phyloP scores from a whole-genome alignment of 1,140 invertebrate genomes.

The Triops longicaudatus region DNA sequence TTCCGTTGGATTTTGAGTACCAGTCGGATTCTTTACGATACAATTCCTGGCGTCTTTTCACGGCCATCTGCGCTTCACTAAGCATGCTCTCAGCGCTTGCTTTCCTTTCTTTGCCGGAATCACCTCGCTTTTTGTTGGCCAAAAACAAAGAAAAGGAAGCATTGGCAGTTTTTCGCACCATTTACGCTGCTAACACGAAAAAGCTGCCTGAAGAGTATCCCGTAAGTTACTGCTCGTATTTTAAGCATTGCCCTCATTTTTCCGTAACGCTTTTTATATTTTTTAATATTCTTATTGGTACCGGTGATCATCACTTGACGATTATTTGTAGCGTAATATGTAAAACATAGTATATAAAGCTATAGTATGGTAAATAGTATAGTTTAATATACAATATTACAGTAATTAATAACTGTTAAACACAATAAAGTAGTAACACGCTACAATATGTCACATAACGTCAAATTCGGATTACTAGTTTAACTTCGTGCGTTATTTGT shows the following conservation, averaged over 20 bases:
- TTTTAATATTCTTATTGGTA: too few species aligned
- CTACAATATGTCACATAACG: too few species aligned
- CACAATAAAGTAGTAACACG: background rate
- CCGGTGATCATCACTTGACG: too few species aligned
- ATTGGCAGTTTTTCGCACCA: background rate
- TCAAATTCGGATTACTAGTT: background rate
- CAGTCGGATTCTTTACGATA: background rate
- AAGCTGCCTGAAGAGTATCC: background rate
- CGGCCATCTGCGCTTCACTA: background rate
- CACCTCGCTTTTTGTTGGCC: background rate
- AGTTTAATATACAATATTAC: background rate
- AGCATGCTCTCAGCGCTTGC: background rate
- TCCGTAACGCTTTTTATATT: too few species aligned
- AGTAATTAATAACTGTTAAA: background rate
- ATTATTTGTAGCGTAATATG: too few species aligned
- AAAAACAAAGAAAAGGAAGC: background rate
- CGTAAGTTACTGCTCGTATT: background rate
- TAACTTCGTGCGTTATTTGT: too few species aligned
- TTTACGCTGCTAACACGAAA: background rate
- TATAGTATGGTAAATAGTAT: too few species aligned
- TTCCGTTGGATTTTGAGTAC: background rate
- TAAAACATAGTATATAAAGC: too few species aligned
- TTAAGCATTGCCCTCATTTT: too few species aligned
- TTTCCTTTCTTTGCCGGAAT: background rate
- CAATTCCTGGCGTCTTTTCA: constrained; percentile 11